Base-by-base conservation (phyloP, 2,888 invertebrate species). In the Poecilobothrus nobilitatus region DNA sequence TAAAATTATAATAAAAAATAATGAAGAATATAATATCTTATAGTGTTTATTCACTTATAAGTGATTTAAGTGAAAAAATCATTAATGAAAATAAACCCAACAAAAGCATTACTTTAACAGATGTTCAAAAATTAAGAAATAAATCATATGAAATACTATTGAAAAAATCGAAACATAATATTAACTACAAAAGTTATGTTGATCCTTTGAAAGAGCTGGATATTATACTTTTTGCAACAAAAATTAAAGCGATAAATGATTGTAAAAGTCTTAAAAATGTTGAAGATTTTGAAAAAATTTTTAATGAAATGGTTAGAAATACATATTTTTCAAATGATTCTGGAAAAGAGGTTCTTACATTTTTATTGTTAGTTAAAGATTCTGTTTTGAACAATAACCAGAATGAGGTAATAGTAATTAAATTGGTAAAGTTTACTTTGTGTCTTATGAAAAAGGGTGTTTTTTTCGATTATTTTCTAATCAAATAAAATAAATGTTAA, bases 21-120 rank as follows among this genome's bases (percentile, higher is more conserved):
- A 63, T 63, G 63, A 10, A n/a, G 6, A 15, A 63, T 15, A 12
- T 18, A 63, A 63, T 27, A 27, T 12, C 15, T 15, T 63, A 12
- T 44, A 78, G 78, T 73, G 76, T 78, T n/a, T 74, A 76, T 71
- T 74, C 72, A 70, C 72, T 77, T 44, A 73, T 78, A 66, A 75
- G 70, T 12, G 71, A 74, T 37, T 68, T 78, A 22, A 77, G 77
- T 68, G 72, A 74, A 33, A 69, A 70, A 33, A 67, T 77, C 37
- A 70, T 72, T 0, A 72, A 70, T 37, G 72, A 74, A 66, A 34
- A 64, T 22, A 70, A 66, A 15, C 70, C 70, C 41, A 69, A 68
- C 22, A 68, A 66, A 63, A 53, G 20, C 9, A 70, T 70, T n/a
- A 71, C 41, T 41, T 68, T 69, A 68, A 72, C 74, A 76, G 63